phyloP scores from a whole-genome alignment of 92 coral and sea anemone genomes.

The Palythoa grandiflora region DNA sequence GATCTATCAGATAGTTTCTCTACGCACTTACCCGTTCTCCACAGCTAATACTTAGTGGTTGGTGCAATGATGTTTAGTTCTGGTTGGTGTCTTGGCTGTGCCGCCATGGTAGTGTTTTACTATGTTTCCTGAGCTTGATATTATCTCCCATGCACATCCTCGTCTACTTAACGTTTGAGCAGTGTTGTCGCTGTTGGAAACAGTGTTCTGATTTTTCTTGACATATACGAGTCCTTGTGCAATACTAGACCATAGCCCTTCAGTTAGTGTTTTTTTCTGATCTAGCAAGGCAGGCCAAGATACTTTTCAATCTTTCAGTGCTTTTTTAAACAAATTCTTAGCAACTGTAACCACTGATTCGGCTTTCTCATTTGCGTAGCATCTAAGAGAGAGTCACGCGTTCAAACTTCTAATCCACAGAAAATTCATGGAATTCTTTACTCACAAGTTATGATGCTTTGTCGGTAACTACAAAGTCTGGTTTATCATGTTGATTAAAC shows the following conservation, averaged over 20 bases:
- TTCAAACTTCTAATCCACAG: no score
- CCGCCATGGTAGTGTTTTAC: constrained; percentile 13
- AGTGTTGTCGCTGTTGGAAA: no score
- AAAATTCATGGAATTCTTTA: no score
- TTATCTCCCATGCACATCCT: neutral
- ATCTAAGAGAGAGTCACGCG: neutral
- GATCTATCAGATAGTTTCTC: no score
- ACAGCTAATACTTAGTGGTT: no score
- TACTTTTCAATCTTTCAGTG: no score
- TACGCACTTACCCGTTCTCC: no score
- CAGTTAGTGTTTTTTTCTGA: neutral
- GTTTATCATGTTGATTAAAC: neutral
- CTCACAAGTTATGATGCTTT: neutral
- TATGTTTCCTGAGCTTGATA: constrained; percentile 10
- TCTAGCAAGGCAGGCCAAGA: neutral
- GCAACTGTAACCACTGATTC: neutral
- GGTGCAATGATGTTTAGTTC: no score
- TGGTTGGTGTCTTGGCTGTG: neutral
- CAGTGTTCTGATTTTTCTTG: no score
- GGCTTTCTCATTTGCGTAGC: neutral
- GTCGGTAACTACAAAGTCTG: neutral
- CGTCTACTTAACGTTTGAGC: neutral
- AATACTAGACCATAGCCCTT: no score
- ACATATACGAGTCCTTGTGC: no score
- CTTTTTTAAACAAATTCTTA: no score